A percentile compares a stretch with the other conserved stretches of the same genome.
Evolutionary conservation across 2,888 invertebrate genomes (phyloP).

Genomic region (Ormyrus pomaceus): DNA sequence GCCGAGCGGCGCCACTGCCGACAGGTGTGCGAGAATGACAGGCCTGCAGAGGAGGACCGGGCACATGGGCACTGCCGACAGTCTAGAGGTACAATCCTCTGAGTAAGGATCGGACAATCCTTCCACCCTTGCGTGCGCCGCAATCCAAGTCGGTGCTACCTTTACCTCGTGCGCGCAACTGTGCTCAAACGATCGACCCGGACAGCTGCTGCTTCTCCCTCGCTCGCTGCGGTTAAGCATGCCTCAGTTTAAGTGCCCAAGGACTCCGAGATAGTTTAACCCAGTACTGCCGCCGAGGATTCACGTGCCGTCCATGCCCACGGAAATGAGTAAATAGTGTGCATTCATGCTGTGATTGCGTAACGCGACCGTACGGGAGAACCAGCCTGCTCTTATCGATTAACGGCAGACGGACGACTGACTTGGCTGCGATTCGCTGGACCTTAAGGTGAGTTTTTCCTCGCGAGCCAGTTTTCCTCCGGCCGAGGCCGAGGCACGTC

Average conservation of each 20-base stretch:
- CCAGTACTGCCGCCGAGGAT: not conserved
- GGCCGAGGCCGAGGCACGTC: not conserved
- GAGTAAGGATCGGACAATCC: constrained; percentile 20
- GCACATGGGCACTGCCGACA: constrained; percentile 12
- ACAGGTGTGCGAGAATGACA: not conserved
- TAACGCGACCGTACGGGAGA: not conserved
- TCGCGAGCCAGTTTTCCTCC: no score
- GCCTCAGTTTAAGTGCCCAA: constrained; percentile 31
- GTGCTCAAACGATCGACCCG: not conserved
- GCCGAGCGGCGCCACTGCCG: not conserved
- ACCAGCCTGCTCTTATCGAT: constrained; percentile 6
- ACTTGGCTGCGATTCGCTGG: not conserved
- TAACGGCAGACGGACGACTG: constrained; percentile 1
- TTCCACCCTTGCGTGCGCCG: not conserved
- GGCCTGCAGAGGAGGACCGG: not conserved
- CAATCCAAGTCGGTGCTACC: no score
- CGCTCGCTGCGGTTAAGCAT: constrained; percentile 7
- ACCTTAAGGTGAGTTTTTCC: not conserved
- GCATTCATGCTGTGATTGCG: constrained; percentile 36
- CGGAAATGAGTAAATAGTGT: constrained; percentile 34
- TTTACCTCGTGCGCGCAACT: not conserved
- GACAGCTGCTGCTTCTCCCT: not conserved
- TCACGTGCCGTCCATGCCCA: not conserved
- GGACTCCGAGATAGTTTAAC: constrained; percentile 30
- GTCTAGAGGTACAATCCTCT: constrained; percentile 31